Evolutionary conservation across 2,113 vertebrate genomes (phyloP), one percentile per base, ranked within the genome.

Genomic region (Chlorodrepanis virens): DNA sequence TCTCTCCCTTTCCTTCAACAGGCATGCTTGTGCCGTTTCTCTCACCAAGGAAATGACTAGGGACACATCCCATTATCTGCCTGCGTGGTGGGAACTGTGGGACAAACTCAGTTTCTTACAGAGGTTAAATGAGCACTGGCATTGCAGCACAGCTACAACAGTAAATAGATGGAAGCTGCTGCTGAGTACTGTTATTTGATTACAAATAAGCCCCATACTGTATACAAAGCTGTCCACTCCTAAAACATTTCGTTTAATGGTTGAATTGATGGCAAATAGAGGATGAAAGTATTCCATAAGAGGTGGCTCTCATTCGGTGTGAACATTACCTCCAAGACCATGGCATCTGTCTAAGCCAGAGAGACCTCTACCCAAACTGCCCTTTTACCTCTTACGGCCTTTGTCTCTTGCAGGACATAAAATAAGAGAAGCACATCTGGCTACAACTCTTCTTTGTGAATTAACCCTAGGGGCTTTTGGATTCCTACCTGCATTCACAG

Each of bases 331-430:
- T 98, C 83, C 90, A 45, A 84, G 75, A 79, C 97, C 96, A 61
- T 98, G 97, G 35, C 93, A 96, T 94, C 98, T 97, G 20, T 97
- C 97, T 10, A 96, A 91, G 61, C 97, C 97, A 25, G 92, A 94
- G 45, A 96, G 94, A 42, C 90, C 97, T 94, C 56, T 95, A 42
- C 97, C 97, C 54, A 91, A 44, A 74, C 81, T 96, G 21, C 98
- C 97, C 13, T 83, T 72, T 18, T 56, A 12, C 4, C 95, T 98
- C 97, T 98, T 98, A n/a, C 67, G 28, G 63, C 97, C 96, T 63
- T 98, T 98, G n/a, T 44, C 19, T 90, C 98, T 98, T 98, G 81
- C 31, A 37, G 29, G 39, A 40, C 13, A 40, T 27, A 77, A 64
- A 69, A 25, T 8, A 40, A 53, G 44, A 52, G n/a, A 53, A 67